A percentile compares a stretch with the other conserved stretches of the same genome.
Conservation (phyloP, 1,140 invertebrate genomes). For the Drosophila seguyi region DNA sequence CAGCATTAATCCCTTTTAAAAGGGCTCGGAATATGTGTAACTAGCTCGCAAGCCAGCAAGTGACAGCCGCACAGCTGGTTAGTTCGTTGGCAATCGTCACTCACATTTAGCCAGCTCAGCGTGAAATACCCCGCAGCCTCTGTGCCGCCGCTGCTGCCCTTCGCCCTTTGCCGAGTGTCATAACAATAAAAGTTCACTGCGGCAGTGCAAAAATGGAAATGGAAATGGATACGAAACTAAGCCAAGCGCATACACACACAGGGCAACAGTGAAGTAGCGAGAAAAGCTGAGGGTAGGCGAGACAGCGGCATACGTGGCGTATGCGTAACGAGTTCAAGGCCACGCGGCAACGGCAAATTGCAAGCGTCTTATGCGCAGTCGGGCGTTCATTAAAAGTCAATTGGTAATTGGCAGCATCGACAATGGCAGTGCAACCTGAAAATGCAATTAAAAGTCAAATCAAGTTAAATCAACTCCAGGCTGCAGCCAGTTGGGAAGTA, state of each 20-base stretch:
- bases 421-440: slow-evolving; percentile 23
- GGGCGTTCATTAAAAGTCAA: slow-evolving; percentile 70
- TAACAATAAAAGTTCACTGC: slow-evolving; percentile 78
- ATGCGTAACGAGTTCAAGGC: slow-evolving; percentile 79
- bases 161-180: slow-evolving; percentile 50
- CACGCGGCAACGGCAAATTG: slow-evolving; percentile 39
- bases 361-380: slow-evolving; percentile 51
- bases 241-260: slow-evolving; percentile 4
- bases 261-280: not conserved
- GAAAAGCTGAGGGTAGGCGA: not conserved
- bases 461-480: slow-evolving; percentile 59
- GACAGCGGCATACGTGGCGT: slow-evolving; percentile 40
- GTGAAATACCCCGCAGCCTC: slow-evolving; percentile 16
- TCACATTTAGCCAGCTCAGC: slow-evolving; percentile 42
- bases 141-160: not conserved
- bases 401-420: slow-evolving; percentile 67
- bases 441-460: slow-evolving; percentile 75
- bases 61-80: slow-evolving; percentile 60
- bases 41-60: slow-evolving; percentile 45
- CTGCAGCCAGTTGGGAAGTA: slow-evolving; percentile 47
- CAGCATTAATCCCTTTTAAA: not conserved
- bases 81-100: slow-evolving; percentile 68
- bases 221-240: slow-evolving; percentile 52
- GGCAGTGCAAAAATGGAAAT: slow-evolving; percentile 66
- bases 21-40: slow-evolving; percentile 16